A percentile compares a stretch with the other conserved stretches of the same genome.
Evolutionary conservation across 1,140 invertebrate species (phyloP).

Genomic region (Batillaria attramentaria): DNA sequence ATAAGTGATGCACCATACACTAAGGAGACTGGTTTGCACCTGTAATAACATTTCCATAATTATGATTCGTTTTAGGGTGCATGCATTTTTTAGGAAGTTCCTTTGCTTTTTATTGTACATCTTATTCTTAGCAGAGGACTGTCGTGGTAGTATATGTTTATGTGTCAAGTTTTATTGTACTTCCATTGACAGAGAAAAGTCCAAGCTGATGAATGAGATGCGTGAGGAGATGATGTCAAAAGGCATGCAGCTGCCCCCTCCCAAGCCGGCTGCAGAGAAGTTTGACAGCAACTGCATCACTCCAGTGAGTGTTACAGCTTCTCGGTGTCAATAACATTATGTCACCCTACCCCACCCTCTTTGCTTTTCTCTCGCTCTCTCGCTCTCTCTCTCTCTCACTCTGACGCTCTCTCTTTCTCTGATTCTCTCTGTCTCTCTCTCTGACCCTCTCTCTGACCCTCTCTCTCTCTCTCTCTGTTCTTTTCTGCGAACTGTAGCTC

Average conservation of each 20-base stretch:
- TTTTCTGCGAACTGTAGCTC: no score
- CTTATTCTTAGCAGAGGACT: not conserved
- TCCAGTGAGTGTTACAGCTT: slow-evolving; percentile 75
- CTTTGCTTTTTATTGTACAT: not conserved
- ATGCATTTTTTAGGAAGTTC: not conserved
- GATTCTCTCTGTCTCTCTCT: no score
- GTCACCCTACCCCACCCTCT: no score
- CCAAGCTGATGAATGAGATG: slow-evolving; percentile 84
- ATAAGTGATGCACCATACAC: no score
- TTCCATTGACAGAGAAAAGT: slow-evolving; percentile 81
- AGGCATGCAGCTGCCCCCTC: slow-evolving; percentile 88
- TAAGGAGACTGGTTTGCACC: no score
- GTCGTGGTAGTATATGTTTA: not conserved
- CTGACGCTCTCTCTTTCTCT: no score
- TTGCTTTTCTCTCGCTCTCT: no score
- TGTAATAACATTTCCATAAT: slow-evolving; percentile 4
- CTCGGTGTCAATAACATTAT: no score
- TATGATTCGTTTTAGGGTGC: not conserved
- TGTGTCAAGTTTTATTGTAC: not conserved
- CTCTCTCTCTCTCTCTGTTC: no score
- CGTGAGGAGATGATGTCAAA: slow-evolving; percentile 76
- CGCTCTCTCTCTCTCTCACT: no score
- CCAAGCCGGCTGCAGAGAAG: slow-evolving; percentile 91
- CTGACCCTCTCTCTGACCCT: no score
- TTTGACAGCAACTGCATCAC: slow-evolving; percentile 99